phyloP scores from a whole-genome alignment of 2,888 invertebrate species.

The Rhyacophila evoluta region DNA sequence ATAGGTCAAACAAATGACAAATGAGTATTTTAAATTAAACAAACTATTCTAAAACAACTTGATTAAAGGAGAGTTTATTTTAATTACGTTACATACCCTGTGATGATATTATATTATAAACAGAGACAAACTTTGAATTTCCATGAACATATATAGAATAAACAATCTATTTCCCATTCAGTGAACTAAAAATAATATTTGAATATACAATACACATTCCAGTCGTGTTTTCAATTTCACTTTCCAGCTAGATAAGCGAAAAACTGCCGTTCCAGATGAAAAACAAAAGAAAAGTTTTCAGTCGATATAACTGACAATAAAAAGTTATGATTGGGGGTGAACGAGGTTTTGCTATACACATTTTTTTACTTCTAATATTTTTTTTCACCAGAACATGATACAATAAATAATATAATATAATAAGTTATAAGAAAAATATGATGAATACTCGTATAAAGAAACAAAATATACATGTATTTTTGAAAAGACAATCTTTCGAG shows the following conservation, averaged over 20 bases:
- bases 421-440: too few relatives aligned
- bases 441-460: too few relatives aligned
- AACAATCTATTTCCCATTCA: not conserved
- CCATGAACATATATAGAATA: not conserved
- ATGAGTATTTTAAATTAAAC: too few relatives aligned
- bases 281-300: slow-evolving; percentile 18
- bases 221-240: slow-evolving; percentile 13
- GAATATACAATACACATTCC: not conserved
- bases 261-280: slow-evolving; percentile 9
- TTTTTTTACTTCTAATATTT: not conserved
- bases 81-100: too few relatives aligned
- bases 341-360: not conserved
- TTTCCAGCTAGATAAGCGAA: not conserved
- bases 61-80: too few relatives aligned
- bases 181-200: slow-evolving; percentile 24
- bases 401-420: too few relatives aligned
- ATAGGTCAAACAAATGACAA: too few relatives aligned
- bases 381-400: not conserved
- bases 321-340: slow-evolving; percentile 13
- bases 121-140: too few relatives aligned
- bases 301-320: slow-evolving; percentile 12
- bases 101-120: too few relatives aligned
- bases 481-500: too few relatives aligned
- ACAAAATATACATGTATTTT: too few relatives aligned
- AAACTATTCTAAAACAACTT: too few relatives aligned